These are phyloP conservation scores for Xyrichtys novacula DNA, from an alignment of 2,797 vertebrate genomes.

Conservation along the genomic window DNA sequence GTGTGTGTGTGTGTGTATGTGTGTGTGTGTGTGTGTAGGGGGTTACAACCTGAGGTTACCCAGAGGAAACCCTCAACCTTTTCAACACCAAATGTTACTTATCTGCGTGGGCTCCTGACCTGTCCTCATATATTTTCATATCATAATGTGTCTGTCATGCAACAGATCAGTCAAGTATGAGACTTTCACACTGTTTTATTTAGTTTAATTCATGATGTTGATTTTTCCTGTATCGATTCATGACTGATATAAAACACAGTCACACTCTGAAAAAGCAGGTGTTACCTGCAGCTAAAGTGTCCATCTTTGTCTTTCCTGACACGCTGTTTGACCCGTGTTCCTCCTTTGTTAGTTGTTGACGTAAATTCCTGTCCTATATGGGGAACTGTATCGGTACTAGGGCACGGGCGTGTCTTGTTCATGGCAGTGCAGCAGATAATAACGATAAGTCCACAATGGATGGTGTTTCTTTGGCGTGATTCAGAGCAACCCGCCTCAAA, in stretches of 20 bases:
- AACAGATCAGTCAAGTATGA: conserved; percentile 64
- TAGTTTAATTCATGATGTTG: conserved; percentile 57
- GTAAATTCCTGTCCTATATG: conserved; percentile 24
- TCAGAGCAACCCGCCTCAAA: not conserved
- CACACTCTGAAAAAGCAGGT: conserved; percentile 36
- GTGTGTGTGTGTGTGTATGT: conserved; percentile 1
- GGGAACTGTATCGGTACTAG: not conserved
- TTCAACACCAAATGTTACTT: conserved; percentile 62
- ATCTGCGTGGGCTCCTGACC: conserved; percentile 51
- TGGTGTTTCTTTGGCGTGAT: not conserved
- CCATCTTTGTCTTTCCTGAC: not conserved
- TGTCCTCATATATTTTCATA: conserved; percentile 47
- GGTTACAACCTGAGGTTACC: conserved; percentile 42
- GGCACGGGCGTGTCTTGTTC: not conserved
- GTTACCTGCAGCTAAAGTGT: conserved; percentile 16
- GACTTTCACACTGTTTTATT: conserved; percentile 45
- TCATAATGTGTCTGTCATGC: conserved; percentile 40
- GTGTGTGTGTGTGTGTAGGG: conserved; percentile 5
- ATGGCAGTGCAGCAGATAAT: not conserved
- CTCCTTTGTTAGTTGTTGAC: not conserved
- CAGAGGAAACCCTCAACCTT: conserved; percentile 66
- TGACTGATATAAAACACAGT: conserved; percentile 29
- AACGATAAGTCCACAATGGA: not conserved
- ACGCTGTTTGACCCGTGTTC: conserved; percentile 19
- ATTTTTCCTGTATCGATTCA: conserved; percentile 57